A percentile compares a stretch with the other conserved stretches of the same genome.
Evolutionary conservation across 2,888 invertebrate genomes (phyloP).

Genomic region (Drosophila acutilabella): DNA sequence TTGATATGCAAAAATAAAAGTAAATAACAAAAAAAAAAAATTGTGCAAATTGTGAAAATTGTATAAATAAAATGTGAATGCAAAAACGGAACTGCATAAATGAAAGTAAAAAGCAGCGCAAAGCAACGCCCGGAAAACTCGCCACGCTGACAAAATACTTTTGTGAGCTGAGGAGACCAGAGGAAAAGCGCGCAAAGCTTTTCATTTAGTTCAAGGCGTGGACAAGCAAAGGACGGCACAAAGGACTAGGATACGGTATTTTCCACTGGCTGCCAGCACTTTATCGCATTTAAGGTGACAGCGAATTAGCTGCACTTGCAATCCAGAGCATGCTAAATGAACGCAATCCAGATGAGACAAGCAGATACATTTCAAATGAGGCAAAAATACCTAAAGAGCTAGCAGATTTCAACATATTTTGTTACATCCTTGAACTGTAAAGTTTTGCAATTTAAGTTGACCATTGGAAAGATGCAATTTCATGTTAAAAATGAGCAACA

Average conservation of each 20-base stretch:
- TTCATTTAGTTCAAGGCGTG: constrained; percentile 22
- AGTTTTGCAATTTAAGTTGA: too few relatives aligned
- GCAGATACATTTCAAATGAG: not conserved
- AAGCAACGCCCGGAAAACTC: constrained; percentile 34
- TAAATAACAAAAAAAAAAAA: constrained; percentile 7
- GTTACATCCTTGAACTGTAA: too few relatives aligned
- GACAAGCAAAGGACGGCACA: constrained; percentile 12
- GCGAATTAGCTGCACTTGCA: constrained; percentile 65
- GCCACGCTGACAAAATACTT: constrained; percentile 16
- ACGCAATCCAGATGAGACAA: not conserved
- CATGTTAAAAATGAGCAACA: too few relatives aligned
- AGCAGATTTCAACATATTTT: not conserved
- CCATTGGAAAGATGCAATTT: too few relatives aligned
- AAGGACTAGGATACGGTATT: constrained; percentile 15
- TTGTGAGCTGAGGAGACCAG: not conserved
- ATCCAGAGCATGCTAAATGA: constrained; percentile 17
- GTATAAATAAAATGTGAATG: constrained; percentile 47
- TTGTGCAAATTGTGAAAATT: constrained; percentile 25
- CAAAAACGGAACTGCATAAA: constrained; percentile 36
- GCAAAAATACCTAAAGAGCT: not conserved
- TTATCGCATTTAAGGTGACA: constrained; percentile 67
- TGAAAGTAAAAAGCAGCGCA: constrained; percentile 30
- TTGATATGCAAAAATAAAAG: constrained; percentile 65
- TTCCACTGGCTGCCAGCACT: constrained; percentile 13
- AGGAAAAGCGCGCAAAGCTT: not conserved